A percentile compares a stretch with the other conserved stretches of the same genome.
Evolutionary conservation across 2,113 vertebrate species (phyloP).

Genomic region (Psophia crepitans): DNA sequence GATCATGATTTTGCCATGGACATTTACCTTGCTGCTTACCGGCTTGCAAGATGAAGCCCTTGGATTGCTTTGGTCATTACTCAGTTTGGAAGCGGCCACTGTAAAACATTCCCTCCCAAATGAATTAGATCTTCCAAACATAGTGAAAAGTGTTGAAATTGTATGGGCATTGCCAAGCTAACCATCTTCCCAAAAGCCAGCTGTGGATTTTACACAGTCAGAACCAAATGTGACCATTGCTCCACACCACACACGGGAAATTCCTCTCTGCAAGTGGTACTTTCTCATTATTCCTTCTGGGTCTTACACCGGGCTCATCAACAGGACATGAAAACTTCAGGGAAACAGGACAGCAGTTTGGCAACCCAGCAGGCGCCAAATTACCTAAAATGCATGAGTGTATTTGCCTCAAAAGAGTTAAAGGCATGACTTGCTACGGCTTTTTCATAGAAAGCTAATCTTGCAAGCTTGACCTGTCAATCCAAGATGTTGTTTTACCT

Average conservation of each 20-base stretch:
- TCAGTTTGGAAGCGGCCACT: background rate
- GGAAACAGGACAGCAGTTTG: background rate
- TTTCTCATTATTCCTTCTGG: background rate
- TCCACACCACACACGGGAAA: rapidly evolving
- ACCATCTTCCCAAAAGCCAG: background rate
- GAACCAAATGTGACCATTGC: background rate
- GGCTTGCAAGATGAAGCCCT: background rate
- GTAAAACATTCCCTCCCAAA: background rate
- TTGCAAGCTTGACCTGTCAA: constrained; percentile 58
- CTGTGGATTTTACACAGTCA: background rate
- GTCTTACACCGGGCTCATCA: background rate
- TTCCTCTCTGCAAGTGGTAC: background rate
- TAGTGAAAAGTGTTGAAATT: background rate
- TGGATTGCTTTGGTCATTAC: background rate
- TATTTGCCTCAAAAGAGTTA: constrained; percentile 9
- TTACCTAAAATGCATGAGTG: background rate
- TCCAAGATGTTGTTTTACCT: constrained; percentile 79
- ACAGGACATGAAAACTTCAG: background rate
- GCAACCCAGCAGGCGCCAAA: background rate
- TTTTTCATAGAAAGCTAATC: background rate
- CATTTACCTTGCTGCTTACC: background rate
- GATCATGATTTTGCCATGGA: background rate
- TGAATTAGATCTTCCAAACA: background rate
- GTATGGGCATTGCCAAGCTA: background rate
- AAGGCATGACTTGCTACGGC: background rate